Conservation (phyloP, 2,113 vertebrate genomes). For the Tapirus terrestris region DNA sequence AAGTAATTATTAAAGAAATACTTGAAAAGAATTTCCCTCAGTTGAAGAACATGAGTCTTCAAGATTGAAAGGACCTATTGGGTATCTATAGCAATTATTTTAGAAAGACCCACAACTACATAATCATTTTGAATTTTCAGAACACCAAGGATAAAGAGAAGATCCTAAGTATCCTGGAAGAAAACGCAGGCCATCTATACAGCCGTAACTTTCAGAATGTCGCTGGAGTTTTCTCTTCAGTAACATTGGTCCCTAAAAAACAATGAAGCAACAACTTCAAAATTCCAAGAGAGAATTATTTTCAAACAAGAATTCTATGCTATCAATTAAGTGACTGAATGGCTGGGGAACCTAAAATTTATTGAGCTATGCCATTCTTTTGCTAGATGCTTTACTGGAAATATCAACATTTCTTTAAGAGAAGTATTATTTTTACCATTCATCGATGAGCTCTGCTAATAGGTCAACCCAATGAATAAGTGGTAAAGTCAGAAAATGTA, state of each 20-base stretch:
- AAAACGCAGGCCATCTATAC: not conserved
- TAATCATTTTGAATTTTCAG: not conserved
- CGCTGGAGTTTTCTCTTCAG: not conserved
- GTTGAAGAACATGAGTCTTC: not conserved
- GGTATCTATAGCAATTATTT: not conserved
- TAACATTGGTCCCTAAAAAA: not conserved
- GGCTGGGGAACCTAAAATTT: not conserved
- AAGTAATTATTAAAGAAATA: not conserved
- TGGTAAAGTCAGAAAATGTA: not conserved
- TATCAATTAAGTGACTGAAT: not conserved
- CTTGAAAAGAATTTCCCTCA: not conserved
- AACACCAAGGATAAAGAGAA: not conserved
- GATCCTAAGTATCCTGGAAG: not conserved
- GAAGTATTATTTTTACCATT: not conserved
- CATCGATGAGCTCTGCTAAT: not conserved
- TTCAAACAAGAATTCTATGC: not conserved
- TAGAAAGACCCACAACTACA: not conserved
- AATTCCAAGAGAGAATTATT: not conserved
- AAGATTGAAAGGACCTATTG: not conserved
- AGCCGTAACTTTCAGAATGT: not conserved
- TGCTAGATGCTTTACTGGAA: not conserved
- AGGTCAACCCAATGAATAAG: not conserved
- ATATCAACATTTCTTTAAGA: not conserved
- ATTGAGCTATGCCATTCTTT: not conserved
- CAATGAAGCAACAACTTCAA: slow-evolving; percentile 1